Evolutionary conservation across 1,140 invertebrate species (phyloP), one percentile per base, ranked within the genome.

Genomic region (Drosophila azteca): DNA sequence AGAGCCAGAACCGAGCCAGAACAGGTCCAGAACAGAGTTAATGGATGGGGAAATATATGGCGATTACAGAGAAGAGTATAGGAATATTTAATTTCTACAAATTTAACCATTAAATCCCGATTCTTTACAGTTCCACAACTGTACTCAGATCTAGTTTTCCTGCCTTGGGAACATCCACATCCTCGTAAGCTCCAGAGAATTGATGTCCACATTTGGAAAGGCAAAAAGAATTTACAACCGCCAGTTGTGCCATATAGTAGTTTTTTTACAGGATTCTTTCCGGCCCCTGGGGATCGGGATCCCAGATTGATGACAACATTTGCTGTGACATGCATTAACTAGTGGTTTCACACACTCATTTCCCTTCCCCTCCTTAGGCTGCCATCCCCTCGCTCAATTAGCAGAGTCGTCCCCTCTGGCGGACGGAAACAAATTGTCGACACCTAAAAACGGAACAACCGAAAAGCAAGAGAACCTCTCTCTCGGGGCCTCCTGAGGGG

Each of bases 251-350:
- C n/a, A 15, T 50, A 20, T 20, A 20, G 17, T 20, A 50, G 43
- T 79, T 74, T 68, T 39, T 76, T 76, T 74, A 82, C 68, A 78
- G 82, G 82, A 82, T 57, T 58, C 45, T 26, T 15, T 61, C 39
- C 22, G 6, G 31, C 11, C 66, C 48, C 61, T 13, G 13, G 62
- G 54, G 62, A 55, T 46, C 8, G 15, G 22, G 22, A 43, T 54
- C 7, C 0, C 45, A 67, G 81, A 87, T 87, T 87, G 78, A 88
- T 87, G 82, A 82, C 82, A 79, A 57, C 78, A 88, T 87, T 88
- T 87, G 79, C 88, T 87, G 83, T 81, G 78, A 87, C 82, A 87
- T 66, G 70, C 75, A 87, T 71, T 88, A 88, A 88, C 82, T 88
- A 88, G 82, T 49, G 70, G 82, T 87, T 82, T 87, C 82, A 79